Conservation (phyloP, 2,888 invertebrate genomes). For the Drosophila quasianomalipes region DNA sequence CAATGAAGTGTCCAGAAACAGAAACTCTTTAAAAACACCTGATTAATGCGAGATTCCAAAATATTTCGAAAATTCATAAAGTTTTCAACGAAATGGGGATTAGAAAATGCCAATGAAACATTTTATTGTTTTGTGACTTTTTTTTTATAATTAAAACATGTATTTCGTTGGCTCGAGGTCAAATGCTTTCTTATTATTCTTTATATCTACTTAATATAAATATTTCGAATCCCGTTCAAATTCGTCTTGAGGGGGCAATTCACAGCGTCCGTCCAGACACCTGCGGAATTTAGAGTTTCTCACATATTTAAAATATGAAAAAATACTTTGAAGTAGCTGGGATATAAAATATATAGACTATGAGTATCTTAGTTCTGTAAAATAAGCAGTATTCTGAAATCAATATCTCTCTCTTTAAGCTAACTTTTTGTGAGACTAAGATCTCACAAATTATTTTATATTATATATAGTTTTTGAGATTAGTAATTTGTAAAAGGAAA, state of each 20-base stretch:
- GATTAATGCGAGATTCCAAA: neutral
- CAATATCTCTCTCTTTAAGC: neutral
- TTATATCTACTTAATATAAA: neutral
- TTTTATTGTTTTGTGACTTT: neutral
- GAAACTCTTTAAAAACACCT: neutral
- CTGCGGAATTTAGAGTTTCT: neutral
- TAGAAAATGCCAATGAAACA: neutral
- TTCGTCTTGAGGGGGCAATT: neutral
- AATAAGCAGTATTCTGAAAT: neutral
- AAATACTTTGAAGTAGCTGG: neutral
- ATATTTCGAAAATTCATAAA: neutral
- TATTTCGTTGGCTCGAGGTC: neutral
- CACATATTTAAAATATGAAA: neutral
- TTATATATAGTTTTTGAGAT: too few species aligned
- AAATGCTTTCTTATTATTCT: neutral
- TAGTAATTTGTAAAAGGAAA: neutral
- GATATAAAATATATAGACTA: neutral
- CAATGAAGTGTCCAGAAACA: slow-evolving; percentile 2
- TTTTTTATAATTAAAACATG: neutral
- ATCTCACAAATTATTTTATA: neutral
- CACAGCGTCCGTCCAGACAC: neutral
- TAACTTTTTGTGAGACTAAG: too few species aligned
- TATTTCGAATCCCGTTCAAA: neutral
- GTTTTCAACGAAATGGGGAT: neutral
- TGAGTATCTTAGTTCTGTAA: neutral